Evolutionary conservation across 2,888 invertebrate species (phyloP), one percentile per base, ranked within the genome.

Genomic region (Ypsolopha scabrella): DNA sequence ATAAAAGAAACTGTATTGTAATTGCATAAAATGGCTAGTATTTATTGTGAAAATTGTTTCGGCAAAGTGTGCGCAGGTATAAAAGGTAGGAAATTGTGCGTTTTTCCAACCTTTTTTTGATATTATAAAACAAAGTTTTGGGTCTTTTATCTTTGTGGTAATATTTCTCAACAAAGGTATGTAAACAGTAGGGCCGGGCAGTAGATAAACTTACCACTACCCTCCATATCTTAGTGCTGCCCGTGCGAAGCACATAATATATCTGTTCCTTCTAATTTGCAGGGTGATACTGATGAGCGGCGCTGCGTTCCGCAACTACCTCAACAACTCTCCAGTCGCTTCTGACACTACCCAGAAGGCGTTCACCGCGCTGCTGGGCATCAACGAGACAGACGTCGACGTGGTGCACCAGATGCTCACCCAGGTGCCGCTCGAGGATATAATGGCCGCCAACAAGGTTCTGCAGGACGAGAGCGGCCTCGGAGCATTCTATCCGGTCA

Each of bases 251-350:
- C n/a, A n/a, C n/a, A n/a, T n/a, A n/a, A n/a, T n/a, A n/a, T n/a
- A n/a, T n/a, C n/a, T n/a, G n/a, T n/a, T n/a, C 9, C 7, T 43
- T 24, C 33, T 36, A 7, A 33, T 44, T 78, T 79, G 24, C 75
- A 85, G 85, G 52, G 71, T 65, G 0, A 70, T 80, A 49, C 34
- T 77, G 44, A 75, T 83, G 77, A 82, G 85, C 57, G 79, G 85
- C 13, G 69, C 68, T 6, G 75, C 67, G 0, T 62, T 64, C 13
- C 65, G 70, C 0, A 60, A 65, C 7, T 78, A 76, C 58, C 74
- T 61, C 57, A 77, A 74, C 41, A 51, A 70, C 0, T 75, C 76
- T 1, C 79, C 81, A 2, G 41, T 49, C 1, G 77, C 62, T 55
- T 74, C 80, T 1, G 60, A 75, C 53, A 57, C 58, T 6, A 55